phyloP scores from a whole-genome alignment of 1,140 invertebrate species.

The Thaumatotibia leucotreta region DNA sequence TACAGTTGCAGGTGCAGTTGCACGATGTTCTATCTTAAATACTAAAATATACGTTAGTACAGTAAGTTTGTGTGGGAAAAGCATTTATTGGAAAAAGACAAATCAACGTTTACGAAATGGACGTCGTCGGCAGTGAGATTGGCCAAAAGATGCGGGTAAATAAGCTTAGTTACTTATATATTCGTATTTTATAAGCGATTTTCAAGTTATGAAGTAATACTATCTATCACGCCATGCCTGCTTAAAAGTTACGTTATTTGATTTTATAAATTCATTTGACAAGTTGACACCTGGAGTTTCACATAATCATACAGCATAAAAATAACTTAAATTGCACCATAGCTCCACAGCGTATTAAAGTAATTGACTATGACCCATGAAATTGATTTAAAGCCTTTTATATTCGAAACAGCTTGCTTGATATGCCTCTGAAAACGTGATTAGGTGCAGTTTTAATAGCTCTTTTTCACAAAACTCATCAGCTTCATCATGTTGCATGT shows the following conservation, averaged over 20 bases:
- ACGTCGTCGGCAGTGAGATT: slow-evolving; percentile 79
- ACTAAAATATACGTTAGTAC: not conserved
- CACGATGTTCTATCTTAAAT: slow-evolving; percentile 3
- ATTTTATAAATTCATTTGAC: too few relatives aligned
- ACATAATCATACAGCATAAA: not conserved
- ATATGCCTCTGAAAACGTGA: not conserved
- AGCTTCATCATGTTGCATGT: too few relatives aligned
- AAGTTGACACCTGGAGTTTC: too few relatives aligned
- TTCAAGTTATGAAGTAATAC: not conserved
- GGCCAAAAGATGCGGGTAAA: slow-evolving; percentile 84
- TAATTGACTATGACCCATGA: not conserved
- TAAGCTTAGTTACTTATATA: slow-evolving; percentile 32
- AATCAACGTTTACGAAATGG: slow-evolving; percentile 46
- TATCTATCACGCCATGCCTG: too few relatives aligned
- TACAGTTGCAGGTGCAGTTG: not conserved
- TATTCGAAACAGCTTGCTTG: not conserved
- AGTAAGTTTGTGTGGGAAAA: not conserved
- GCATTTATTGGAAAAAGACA: not conserved
- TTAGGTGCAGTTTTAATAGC: too few relatives aligned
- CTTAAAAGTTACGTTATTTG: too few relatives aligned
- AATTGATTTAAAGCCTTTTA: not conserved
- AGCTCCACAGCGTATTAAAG: not conserved
- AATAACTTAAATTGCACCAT: not conserved
- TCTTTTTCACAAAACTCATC: too few relatives aligned
- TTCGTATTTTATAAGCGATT: not conserved